Percentiles rank a stretch among this genome's conserved stretches.
phyloP scores from a whole-genome alignment of 2,113 vertebrate genomes.

The Xiphorhynchus elegans region DNA sequence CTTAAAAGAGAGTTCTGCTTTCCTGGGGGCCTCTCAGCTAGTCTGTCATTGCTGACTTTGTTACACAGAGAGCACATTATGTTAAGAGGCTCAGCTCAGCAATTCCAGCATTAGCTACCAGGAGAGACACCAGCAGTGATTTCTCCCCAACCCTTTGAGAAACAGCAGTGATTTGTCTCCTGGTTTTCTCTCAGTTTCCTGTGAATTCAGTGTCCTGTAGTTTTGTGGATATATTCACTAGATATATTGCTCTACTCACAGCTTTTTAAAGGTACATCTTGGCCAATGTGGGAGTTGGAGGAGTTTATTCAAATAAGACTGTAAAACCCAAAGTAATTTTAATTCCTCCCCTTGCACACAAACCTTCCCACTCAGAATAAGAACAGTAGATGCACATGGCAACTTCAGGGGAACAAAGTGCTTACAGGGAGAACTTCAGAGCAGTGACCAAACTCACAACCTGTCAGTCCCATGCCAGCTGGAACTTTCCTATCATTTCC shows the following conservation, averaged over 20 bases:
- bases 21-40: background rate
- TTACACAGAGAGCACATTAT: background rate
- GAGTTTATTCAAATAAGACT: background rate
- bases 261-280: background rate
- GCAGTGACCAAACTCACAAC: background rate
- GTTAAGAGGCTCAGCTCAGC: conserved; percentile 5
- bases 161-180: background rate
- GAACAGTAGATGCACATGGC: background rate
- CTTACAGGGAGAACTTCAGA: background rate
- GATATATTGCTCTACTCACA: background rate
- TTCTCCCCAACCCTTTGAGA: background rate
- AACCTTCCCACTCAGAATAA: background rate
- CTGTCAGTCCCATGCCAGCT: background rate
- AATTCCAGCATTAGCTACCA: background rate
- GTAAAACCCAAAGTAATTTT: background rate
- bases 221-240: background rate
- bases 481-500: background rate
- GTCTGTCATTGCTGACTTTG: background rate
- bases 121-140: background rate
- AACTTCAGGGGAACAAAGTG: background rate
- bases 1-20: background rate
- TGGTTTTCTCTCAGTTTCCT: background rate
- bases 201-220: background rate
- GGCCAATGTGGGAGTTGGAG: background rate
- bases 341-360: background rate